These are phyloP conservation scores for Melanaphis sacchari DNA, from an alignment of 1,140 invertebrate species.

Conservation along the genomic window DNA sequence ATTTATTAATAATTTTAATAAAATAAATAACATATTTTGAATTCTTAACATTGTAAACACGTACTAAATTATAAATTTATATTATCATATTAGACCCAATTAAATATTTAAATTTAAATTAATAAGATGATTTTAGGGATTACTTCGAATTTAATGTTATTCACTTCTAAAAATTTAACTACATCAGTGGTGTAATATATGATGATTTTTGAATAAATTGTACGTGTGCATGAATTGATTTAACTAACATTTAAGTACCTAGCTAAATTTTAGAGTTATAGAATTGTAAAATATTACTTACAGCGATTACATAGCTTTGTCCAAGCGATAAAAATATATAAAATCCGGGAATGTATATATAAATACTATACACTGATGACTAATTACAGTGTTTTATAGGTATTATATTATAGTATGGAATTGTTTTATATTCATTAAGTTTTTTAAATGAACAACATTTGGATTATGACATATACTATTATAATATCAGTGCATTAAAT, in stretches of 20 bases:
- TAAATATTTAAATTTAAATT: background rate
- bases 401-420: background rate
- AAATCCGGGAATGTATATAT: background rate
- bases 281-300: background rate
- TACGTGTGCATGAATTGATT: background rate
- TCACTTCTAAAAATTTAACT: background rate
- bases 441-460: background rate
- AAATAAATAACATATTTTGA: background rate
- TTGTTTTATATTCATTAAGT: background rate
- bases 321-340: background rate
- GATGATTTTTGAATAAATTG: background rate
- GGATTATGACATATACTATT: background rate
- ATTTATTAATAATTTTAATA: background rate
- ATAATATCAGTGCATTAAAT: too few relatives aligned
- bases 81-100: background rate
- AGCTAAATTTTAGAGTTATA: background rate
- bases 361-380: background rate
- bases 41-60: background rate
- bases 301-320: background rate
- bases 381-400: background rate
- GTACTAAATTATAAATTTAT: background rate
- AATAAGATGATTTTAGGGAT: background rate
- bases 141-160: background rate
- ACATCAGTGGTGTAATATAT: background rate
- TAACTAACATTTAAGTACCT: background rate